These are phyloP conservation scores for Tanytarsus gracilentus DNA, from an alignment of 2,888 invertebrate species.

Conservation along the genomic window DNA sequence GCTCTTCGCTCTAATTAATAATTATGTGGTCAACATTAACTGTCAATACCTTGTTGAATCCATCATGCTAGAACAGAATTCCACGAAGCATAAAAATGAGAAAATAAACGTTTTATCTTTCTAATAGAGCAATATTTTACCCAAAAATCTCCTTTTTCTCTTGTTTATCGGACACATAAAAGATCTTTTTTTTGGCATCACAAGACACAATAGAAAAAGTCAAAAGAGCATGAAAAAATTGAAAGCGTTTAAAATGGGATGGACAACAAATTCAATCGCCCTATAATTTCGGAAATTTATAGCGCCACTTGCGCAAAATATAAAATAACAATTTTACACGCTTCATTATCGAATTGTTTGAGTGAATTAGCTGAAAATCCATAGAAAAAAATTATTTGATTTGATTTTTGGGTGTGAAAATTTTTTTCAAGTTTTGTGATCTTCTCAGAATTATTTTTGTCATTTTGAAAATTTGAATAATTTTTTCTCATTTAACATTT, in stretches of 20 bases:
- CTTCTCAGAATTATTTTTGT: no score
- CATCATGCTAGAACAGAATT: no score
- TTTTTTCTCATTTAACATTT: no score
- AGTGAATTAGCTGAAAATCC: not conserved
- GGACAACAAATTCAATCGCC: not conserved
- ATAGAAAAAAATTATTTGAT: no score
- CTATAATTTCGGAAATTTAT: not conserved
- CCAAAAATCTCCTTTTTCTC: no score
- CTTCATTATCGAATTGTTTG: not conserved
- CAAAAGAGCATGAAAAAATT: not conserved
- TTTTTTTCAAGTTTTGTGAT: no score
- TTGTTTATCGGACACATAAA: no score
- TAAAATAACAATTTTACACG: not conserved
- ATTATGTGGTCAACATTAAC: not conserved
- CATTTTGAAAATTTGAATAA: no score
- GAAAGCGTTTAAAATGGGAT: not conserved
- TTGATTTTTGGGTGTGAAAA: no score
- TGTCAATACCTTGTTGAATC: constrained; percentile 11
- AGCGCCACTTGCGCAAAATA: constrained; percentile 1
- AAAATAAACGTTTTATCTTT: not conserved
- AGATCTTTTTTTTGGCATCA: not conserved
- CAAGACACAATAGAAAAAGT: not conserved
- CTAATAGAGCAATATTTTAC: constrained; percentile 16
- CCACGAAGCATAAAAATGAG: not conserved
- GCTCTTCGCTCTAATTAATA: not conserved